A percentile compares a stretch with the other conserved stretches of the same genome.
Evolutionary conservation across 2,888 invertebrate genomes (phyloP).

Genomic region (Melolontha melolontha): DNA sequence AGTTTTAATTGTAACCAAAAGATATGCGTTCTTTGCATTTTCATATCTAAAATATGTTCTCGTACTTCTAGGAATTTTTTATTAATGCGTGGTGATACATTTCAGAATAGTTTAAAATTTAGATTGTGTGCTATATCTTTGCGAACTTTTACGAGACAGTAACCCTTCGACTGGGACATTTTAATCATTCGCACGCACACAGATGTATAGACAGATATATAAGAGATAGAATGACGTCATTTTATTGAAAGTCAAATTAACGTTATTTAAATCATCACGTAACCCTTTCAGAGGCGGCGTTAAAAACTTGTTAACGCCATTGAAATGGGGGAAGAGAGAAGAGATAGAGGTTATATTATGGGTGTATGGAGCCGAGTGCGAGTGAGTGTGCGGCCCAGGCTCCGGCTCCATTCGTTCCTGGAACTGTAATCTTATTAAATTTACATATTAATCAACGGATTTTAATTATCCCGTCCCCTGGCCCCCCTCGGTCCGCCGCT

Average conservation of each 20-base stretch:
- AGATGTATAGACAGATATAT: background rate
- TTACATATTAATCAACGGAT: conserved; percentile 99
- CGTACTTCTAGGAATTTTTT: too few relatives aligned
- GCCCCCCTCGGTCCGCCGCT: conserved; percentile 59
- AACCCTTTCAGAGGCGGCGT: conserved; percentile 49
- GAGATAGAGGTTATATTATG: conserved; percentile 32
- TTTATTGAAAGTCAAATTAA: conserved; percentile 49
- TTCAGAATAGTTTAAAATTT: too few relatives aligned
- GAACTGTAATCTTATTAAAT: conserved; percentile 98
- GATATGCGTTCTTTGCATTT: too few relatives aligned
- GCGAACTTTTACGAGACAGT: too few relatives aligned
- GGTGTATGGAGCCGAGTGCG: conserved; percentile 16
- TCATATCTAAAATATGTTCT: too few relatives aligned
- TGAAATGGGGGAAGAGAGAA: conserved; percentile 53
- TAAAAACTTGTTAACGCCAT: conserved; percentile 54
- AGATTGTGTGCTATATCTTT: too few relatives aligned
- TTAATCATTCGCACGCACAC: too few relatives aligned
- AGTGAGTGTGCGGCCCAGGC: conserved; percentile 33
- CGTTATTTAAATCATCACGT: conserved; percentile 50
- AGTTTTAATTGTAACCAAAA: too few relatives aligned
- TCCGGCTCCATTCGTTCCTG: conserved; percentile 78
- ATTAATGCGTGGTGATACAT: too few relatives aligned
- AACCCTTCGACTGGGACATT: too few relatives aligned
- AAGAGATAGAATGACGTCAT: conserved; percentile 40
- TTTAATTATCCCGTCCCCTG: conserved; percentile 88